Conservation (phyloP, 2,113 vertebrate genomes). For the Spizaetus ornatus region DNA sequence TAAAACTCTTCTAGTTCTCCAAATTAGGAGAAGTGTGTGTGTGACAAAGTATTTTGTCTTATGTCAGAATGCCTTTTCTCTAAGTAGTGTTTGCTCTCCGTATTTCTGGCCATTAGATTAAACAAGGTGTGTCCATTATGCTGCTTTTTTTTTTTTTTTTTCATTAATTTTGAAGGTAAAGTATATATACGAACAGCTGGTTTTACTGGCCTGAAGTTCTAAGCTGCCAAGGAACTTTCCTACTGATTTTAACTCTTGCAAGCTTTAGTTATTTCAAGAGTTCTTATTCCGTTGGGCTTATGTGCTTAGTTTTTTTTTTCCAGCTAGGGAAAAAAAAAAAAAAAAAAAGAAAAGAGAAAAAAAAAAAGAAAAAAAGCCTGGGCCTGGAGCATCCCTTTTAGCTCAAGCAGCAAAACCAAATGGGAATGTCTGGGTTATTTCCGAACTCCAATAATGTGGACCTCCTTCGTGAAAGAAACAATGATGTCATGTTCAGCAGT, state of each 20-base stretch:
- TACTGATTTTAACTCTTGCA: not conserved
- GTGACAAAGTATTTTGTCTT: not conserved
- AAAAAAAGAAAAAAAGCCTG: too few relatives aligned
- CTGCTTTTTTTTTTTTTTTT: not conserved
- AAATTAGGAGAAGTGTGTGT: not conserved
- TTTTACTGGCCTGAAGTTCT: not conserved
- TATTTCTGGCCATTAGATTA: not conserved
- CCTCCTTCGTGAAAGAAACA: not conserved
- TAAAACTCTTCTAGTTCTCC: not conserved
- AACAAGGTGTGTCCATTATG: not conserved
- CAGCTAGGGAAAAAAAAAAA: not conserved
- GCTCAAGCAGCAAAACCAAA: not conserved
- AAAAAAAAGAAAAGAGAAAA: too few relatives aligned
- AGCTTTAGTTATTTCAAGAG: not conserved
- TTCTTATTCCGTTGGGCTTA: not conserved
- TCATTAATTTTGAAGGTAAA: not conserved
- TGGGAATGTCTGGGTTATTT: not conserved
- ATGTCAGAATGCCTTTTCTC: not conserved
- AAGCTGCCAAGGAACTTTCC: not conserved
- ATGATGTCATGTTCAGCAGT: not conserved
- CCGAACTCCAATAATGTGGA: not conserved
- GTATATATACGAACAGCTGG: not conserved
- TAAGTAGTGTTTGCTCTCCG: not conserved
- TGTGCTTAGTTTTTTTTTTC: not conserved
- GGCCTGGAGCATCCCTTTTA: not conserved